These are phyloP conservation scores for Fregata magnificens DNA, from an alignment of 2,113 vertebrate genomes.

Conservation along the genomic window DNA sequence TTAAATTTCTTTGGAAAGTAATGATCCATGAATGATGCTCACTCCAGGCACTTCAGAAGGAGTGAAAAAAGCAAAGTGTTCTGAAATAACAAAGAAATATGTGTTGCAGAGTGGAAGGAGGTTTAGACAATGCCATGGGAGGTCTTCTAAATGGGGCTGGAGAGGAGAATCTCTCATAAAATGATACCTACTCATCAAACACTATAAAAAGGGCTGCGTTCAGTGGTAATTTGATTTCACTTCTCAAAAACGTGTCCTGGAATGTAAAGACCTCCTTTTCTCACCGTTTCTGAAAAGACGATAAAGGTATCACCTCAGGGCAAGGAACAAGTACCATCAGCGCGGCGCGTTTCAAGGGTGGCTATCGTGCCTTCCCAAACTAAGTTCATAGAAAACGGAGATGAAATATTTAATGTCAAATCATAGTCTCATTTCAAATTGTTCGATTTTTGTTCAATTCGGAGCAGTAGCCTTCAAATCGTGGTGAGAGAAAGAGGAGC, in stretches of 20 bases:
- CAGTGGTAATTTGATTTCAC: constrained; percentile 24
- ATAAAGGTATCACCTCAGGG: constrained; percentile 12
- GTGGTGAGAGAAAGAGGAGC: not conserved
- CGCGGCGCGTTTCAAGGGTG: not conserved
- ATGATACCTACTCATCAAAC: constrained; percentile 69
- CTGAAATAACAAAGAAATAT: constrained; percentile 95
- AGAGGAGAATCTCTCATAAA: constrained; percentile 61
- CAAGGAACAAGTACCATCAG: not conserved
- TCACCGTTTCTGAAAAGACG: constrained; percentile 15
- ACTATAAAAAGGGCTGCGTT: constrained; percentile 39
- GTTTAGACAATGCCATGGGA: constrained; percentile 85
- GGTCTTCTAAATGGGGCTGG: constrained; percentile 70
- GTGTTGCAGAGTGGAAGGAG: constrained; percentile 83
- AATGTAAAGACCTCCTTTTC: constrained; percentile 46
- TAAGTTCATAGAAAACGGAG: not conserved
- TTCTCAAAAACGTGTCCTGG: constrained; percentile 34
- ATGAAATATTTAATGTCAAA: not conserved
- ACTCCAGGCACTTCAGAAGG: constrained; percentile 92
- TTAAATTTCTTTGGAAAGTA: constrained; percentile 99
- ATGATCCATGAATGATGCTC: constrained; percentile 99
- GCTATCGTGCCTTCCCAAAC: not conserved
- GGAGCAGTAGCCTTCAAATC: not conserved
- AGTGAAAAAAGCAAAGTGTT: constrained; percentile 82
- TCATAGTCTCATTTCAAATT: not conserved
- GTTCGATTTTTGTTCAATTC: not conserved